Percentiles rank a stretch among this genome's conserved stretches.
Conservation (phyloP, 1,140 invertebrate genomes). For the Sarcophaga bullata region DNA sequence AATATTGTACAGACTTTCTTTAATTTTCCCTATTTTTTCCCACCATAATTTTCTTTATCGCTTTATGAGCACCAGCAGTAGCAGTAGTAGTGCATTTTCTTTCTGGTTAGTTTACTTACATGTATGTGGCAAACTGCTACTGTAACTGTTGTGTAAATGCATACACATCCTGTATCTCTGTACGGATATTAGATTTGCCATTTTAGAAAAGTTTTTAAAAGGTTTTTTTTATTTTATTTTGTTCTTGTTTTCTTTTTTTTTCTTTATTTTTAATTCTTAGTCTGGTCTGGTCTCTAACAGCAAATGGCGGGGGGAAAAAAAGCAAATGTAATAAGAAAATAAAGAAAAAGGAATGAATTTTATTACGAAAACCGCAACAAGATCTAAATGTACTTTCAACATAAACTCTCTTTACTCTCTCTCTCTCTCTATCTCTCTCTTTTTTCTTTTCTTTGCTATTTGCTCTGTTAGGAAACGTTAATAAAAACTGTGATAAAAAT, state of each 20-base stretch:
- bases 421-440: background rate
- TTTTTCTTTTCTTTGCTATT: background rate
- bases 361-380: slow-evolving; percentile 4
- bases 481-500: background rate
- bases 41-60: background rate
- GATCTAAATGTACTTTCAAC: slow-evolving; percentile 18
- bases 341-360: background rate
- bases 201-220: slow-evolving; percentile 15
- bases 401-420: slow-evolving; percentile 10
- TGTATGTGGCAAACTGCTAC: background rate
- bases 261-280: background rate
- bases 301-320: too few relatives aligned
- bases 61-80: too few relatives aligned
- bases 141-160: background rate
- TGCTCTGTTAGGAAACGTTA: background rate
- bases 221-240: too few relatives aligned
- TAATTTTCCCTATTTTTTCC: background rate
- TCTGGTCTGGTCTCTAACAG: background rate
- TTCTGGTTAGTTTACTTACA: background rate
- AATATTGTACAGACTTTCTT: background rate
- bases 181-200: background rate
- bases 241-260: too few relatives aligned
- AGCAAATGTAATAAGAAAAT: too few relatives aligned
- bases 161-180: background rate
- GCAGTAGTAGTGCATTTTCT: background rate